These are phyloP conservation scores for Aphidius colemani DNA, from an alignment of 2,888 invertebrate species.

Conservation along the genomic window DNA sequence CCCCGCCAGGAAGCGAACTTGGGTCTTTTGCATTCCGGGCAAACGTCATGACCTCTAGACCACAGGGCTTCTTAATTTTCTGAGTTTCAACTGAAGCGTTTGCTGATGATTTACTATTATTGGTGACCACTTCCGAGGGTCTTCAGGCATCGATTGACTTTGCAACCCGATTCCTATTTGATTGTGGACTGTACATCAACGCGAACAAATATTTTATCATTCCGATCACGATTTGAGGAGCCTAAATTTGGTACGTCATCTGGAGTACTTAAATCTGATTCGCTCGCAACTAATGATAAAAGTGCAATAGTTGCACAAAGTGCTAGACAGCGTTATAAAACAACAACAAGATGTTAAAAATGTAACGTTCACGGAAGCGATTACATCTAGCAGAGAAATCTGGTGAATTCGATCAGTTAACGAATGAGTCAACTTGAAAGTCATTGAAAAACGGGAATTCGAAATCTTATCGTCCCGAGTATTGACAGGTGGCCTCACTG, in stretches of 20 bases:
- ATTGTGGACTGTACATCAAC: constrained; percentile 6
- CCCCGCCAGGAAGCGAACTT: no score
- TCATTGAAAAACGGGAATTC: no score
- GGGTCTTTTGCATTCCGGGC: no score
- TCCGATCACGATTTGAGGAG: constrained; percentile 29
- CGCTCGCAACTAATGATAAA: constrained; percentile 43
- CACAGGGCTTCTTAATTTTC: no score
- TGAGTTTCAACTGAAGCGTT: constrained; percentile 33
- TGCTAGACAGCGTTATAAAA: constrained; percentile 7
- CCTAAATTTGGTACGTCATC: constrained; percentile 16
- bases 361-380: constrained; percentile 16
- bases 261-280: constrained; percentile 45
- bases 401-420: no score
- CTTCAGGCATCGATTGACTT: constrained; percentile 19
- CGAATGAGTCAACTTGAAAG: no score
- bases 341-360: neutral
- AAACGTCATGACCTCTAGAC: no score
- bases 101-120: constrained; percentile 35
- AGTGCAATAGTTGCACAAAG: constrained; percentile 37
- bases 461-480: no score
- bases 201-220: constrained; percentile 42
- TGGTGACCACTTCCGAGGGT: constrained; percentile 21
- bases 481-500: no score
- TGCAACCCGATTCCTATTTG: neutral
- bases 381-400: no score